Evolutionary conservation across 2,113 vertebrate species (phyloP), one percentile per base, ranked within the genome.

Genomic region (Grammomys surdaster): DNA sequence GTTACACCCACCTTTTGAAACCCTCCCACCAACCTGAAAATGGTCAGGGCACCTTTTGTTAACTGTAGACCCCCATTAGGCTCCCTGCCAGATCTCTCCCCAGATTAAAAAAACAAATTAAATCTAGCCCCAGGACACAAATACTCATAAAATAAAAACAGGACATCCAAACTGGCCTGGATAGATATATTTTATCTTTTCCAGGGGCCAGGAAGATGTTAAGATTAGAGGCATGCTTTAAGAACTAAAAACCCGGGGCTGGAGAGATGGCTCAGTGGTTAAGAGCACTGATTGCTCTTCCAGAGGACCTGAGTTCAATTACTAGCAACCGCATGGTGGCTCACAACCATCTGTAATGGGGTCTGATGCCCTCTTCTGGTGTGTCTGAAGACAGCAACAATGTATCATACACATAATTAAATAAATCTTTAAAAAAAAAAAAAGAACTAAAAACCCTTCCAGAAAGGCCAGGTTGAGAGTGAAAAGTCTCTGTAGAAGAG

Each of bases 151-250:
- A 89, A 92, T 40, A 88, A 65, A 13, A 91, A 22, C 78, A 78
- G 88, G 58, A 43, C 43, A 63, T 95, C 51, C 86, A 95, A 51
- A 91, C 54, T 81, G 40, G n/a, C 31, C 73, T 94, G 13, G 43
- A 17, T 48, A 26, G 58, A 24, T 36, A 43, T 87, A 28, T 75
- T 80, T 12, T 70, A 28, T 92, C 5, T 56, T 69, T 94, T 69
- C 8, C 12, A 73, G 26, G 48, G 16, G 0, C 17, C 36, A 48
- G 63, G 17, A 69, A 48, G 19, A 36, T 36, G 8, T 43, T 86
- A 31, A 86, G 65, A 16, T 4, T 19, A 36, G 13, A 98, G 72
- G 26, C 58, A 70, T 91, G 26, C 9, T 36, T 48, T 70, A 9
- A 24, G 65, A 70, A n/a, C 33, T 87, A 69, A 48, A 48, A 24